phyloP scores from a whole-genome alignment of 2,888 invertebrate species.

The Slavum lentiscoides region DNA sequence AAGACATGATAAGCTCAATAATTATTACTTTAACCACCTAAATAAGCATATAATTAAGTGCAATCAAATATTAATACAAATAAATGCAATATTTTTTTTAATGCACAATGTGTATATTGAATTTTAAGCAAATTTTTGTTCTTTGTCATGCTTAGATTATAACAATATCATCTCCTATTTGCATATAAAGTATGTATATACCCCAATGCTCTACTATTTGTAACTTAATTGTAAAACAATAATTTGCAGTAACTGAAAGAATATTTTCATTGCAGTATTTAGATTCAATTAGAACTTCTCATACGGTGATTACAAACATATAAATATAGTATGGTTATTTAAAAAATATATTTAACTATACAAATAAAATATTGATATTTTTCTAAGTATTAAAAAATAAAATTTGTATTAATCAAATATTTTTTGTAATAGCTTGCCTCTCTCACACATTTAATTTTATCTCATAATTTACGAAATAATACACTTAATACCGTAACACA shows the following conservation, averaged over 20 bases:
- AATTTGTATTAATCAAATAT: too few relatives aligned
- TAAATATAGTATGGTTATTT: neutral
- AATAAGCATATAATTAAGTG: constrained; percentile 37
- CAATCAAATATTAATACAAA: constrained; percentile 17
- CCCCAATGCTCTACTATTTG: neutral
- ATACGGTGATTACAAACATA: neutral
- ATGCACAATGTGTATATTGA: constrained; percentile 9
- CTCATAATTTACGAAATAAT: too few relatives aligned
- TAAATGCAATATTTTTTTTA: constrained; percentile 19
- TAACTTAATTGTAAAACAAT: neutral
- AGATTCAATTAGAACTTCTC: neutral
- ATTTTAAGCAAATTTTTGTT: constrained; percentile 36
- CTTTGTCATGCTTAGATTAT: constrained; percentile 32
- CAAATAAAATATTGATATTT: too few relatives aligned
- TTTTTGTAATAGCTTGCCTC: too few relatives aligned
- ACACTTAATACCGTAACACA: too few relatives aligned
- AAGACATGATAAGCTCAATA: constrained; percentile 16
- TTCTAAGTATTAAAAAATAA: too few relatives aligned
- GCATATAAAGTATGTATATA: neutral
- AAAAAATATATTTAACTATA: too few relatives aligned
- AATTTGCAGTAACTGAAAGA: neutral
- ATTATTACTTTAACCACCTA: constrained; percentile 24
- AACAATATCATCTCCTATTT: neutral
- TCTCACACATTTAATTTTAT: too few relatives aligned
- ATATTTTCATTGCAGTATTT: neutral